Base-by-base conservation (phyloP, 1,140 invertebrate species). In the Tetramorium parvispinum region DNA sequence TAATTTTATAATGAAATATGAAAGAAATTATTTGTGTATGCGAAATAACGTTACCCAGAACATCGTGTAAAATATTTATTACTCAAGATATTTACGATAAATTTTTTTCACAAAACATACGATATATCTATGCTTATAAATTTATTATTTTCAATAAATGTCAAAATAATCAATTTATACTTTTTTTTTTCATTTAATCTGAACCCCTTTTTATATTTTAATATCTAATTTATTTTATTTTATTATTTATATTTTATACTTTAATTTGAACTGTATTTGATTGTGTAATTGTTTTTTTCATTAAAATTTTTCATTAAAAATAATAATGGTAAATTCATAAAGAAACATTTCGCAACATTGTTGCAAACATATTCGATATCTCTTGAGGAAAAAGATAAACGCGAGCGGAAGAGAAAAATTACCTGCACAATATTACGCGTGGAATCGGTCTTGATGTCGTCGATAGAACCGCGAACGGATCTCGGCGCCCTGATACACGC, bases 401-500 rank as follows among this genome's bases (percentile, higher is more conserved):
- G 3, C 6, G 27, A 32, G 40, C 4, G 27, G 13, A 43, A 27
- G 5, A 13, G n/a, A 16, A 18, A 13, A 46, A 18, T 51, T 94
- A 95, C 94, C 94, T 95, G 94, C 73, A 95, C 86, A 37, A 94
- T 92, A 75, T 91, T 95, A 61, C 93, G 92, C 27, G 94, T 94
- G 6, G 94, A 93, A 77, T 95, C 93, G 27, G 91, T 86, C 87
- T 94, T 94, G 85, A 94, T 92, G 51, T 95, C 94, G 91, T 95
- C 94, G 86, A 77, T 92, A 18, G 94, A 95, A 85, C 93, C 93
- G 75, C 93, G 93, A 8, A 94, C 93, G 77, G 94, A 95, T 85
- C 94, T 93, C 59, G 94, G 93, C 83, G 94, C 94, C 87, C 93
- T 94, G 82, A 95, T 95, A 85, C 94, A 95, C 85, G 94, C 94